phyloP scores from a whole-genome alignment of 2,888 invertebrate genomes.

The Athalia rosae region DNA sequence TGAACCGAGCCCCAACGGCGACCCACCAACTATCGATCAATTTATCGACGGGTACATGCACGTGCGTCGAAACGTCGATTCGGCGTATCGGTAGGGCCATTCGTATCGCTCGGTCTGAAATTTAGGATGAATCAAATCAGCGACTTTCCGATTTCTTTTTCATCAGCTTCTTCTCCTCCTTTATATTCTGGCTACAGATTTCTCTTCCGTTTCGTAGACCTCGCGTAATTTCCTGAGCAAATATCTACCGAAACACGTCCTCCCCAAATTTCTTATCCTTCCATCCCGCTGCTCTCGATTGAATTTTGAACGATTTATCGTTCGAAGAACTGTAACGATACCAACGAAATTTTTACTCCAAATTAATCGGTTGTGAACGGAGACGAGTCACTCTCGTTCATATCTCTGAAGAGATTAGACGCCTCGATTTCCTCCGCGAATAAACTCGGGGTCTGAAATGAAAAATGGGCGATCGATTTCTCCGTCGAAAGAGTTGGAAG shows the following conservation, averaged over 20 bases:
- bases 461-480: too few relatives aligned
- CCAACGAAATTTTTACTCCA: background rate
- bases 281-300: background rate
- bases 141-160: conserved; percentile 11
- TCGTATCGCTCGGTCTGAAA: conserved; percentile 16
- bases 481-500: too few relatives aligned
- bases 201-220: conserved; percentile 18
- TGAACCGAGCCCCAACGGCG: background rate
- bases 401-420: too few relatives aligned
- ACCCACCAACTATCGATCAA: conserved; percentile 27
- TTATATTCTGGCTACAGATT: background rate
- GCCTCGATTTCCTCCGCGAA: too few relatives aligned
- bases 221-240: conserved; percentile 38
- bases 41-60: conserved; percentile 23
- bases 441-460: too few relatives aligned
- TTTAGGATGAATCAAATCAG: conserved; percentile 30
- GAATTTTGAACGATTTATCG: background rate
- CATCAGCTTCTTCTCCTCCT: background rate
- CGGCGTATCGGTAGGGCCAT: conserved; percentile 5
- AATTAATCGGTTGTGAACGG: too few relatives aligned
- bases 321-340: background rate
- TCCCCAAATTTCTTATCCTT: background rate
- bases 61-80: conserved; percentile 29
- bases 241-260: conserved; percentile 11
- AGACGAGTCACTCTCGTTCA: too few relatives aligned